A percentile compares a stretch with the other conserved stretches of the same genome.
Conservation (phyloP, 2,113 vertebrate species). For the Zosterops lateralis region DNA sequence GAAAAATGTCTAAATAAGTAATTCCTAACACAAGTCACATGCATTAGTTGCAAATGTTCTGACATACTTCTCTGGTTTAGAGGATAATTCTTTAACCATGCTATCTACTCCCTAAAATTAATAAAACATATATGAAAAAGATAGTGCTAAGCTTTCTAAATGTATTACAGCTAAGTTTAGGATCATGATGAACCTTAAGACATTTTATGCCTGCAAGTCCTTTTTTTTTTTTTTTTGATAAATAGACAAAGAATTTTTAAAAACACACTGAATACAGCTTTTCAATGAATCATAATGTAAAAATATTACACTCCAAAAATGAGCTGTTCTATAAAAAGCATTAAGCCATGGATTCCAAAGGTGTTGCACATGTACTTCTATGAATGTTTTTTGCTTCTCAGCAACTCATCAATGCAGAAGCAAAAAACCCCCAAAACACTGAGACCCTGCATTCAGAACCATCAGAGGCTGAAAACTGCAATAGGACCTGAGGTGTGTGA, state of each 20-base stretch:
- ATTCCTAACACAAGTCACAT: not conserved
- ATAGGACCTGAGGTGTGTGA: not conserved
- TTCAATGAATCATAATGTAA: not conserved
- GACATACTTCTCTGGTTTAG: not conserved
- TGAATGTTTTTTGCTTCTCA: not conserved
- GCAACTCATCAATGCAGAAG: not conserved
- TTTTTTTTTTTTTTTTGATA: not conserved
- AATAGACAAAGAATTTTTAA: not conserved
- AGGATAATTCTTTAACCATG: not conserved
- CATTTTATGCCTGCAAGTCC: not conserved
- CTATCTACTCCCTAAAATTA: not conserved
- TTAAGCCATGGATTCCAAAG: not conserved
- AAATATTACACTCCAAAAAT: not conserved
- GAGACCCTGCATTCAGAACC: not conserved
- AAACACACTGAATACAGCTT: not conserved
- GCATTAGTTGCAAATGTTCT: not conserved
- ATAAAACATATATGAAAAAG: not conserved
- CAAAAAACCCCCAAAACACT: not conserved
- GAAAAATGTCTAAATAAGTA: not conserved
- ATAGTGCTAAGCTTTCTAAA: not conserved
- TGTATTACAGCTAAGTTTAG: not conserved
- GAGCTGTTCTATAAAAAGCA: not conserved
- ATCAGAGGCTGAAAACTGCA: not conserved
- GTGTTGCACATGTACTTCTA: not conserved
- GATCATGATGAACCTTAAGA: not conserved